Percentiles rank a stretch among this genome's conserved stretches.
These are phyloP conservation scores for Tyto alba DNA, from an alignment of 2,113 vertebrate genomes.

Conservation along the genomic window DNA sequence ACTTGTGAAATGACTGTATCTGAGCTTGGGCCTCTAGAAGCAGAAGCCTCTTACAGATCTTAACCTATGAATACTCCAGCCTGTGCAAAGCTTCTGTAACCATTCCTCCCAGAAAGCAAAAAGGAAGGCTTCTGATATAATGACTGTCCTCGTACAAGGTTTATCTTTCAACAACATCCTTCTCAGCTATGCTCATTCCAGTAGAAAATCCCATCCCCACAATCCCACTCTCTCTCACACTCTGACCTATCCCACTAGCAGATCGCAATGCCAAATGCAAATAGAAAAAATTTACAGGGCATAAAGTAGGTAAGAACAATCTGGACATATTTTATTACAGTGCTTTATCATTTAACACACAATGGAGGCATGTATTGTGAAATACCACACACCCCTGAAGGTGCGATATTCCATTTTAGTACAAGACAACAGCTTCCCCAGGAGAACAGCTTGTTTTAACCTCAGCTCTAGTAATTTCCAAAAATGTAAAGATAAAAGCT, in stretches of 20 bases:
- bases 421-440: background rate
- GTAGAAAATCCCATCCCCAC: background rate
- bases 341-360: constrained; percentile 59
- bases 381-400: constrained; percentile 46
- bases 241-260: background rate
- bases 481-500: background rate
- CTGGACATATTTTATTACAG: constrained; percentile 48
- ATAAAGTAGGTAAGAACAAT: constrained; percentile 61
- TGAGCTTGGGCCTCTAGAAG: background rate
- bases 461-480: constrained; percentile 11
- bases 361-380: constrained; percentile 37
- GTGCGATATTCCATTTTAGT: constrained; percentile 10
- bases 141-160: background rate
- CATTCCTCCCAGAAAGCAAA: background rate
- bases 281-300: constrained; percentile 27
- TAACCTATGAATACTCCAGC: background rate
- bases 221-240: background rate
- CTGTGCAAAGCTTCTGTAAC: background rate
- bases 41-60: background rate
- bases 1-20: background rate
- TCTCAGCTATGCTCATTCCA: background rate
- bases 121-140: background rate
- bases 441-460: constrained; percentile 34
- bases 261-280: background rate
- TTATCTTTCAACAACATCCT: background rate